Evolutionary conservation across 1,140 invertebrate species (phyloP).

Genomic region (Euwallacea fornicatus): DNA sequence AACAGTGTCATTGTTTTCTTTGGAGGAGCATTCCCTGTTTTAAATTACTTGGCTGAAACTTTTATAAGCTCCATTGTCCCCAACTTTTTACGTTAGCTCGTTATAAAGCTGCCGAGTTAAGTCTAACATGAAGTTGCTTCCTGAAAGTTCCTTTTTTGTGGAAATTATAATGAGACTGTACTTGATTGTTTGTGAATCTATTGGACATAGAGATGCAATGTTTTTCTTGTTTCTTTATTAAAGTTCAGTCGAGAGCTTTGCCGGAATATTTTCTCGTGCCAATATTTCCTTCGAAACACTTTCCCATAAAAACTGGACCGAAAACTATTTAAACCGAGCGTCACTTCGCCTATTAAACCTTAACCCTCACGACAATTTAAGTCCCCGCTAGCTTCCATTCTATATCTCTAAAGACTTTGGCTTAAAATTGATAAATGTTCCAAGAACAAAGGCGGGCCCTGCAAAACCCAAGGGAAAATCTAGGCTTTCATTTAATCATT

Average conservation of each 20-base stretch:
- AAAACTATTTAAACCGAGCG: not conserved
- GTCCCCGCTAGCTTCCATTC: constrained; percentile 14
- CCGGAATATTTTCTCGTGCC: no score
- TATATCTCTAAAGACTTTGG: constrained; percentile 21
- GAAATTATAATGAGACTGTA: no score
- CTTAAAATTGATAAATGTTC: constrained; percentile 29
- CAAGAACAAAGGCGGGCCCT: constrained; percentile 16
- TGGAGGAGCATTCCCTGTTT: constrained; percentile 37
- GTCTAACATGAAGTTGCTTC: constrained; percentile 11
- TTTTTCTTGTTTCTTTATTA: no score
- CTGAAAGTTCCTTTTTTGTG: not conserved
- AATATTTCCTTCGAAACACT: no score
- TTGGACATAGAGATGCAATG: no score
- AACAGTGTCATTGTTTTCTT: constrained; percentile 42
- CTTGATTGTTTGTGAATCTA: no score
- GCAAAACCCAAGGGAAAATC: constrained; percentile 20
- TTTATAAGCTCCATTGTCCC: constrained; percentile 41
- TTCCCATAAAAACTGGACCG: no score
- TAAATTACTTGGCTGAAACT: constrained; percentile 43
- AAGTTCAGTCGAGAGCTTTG: no score
- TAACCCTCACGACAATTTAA: constrained; percentile 14
- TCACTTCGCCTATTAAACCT: not conserved
- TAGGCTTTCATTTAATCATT: constrained; percentile 29
- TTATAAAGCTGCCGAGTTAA: constrained; percentile 7
- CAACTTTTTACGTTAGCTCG: constrained; percentile 24